Percentiles rank a stretch among this genome's conserved stretches.
Evolutionary conservation across 2,797 vertebrate species (phyloP).

Genomic region (Triplophysa bombifrons): DNA sequence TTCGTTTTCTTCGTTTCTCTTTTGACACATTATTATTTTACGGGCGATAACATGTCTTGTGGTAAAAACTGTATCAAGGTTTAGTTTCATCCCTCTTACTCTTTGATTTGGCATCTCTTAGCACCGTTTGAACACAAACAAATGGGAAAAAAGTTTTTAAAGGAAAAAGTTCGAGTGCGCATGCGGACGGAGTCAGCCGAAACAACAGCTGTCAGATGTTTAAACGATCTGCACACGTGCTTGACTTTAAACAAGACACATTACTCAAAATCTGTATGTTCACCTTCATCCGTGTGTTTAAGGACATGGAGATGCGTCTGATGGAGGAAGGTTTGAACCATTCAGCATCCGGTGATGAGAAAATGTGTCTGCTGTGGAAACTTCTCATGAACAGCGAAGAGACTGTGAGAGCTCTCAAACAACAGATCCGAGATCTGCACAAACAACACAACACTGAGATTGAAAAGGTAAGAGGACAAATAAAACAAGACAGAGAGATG

Average conservation of each 20-base stretch:
- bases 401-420: constrained; percentile 55
- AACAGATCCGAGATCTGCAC: constrained; percentile 63
- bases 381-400: constrained; percentile 49
- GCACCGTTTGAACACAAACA: too few species aligned
- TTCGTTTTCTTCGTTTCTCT: not conserved
- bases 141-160: not conserved
- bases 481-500: not conserved
- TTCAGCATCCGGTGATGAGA: constrained; percentile 54
- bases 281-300: constrained; percentile 37
- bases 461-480: constrained; percentile 58
- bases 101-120: too few species aligned
- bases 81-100: too few species aligned
- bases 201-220: too few species aligned
- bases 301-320: constrained; percentile 60
- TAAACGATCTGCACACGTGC: too few species aligned
- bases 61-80: too few species aligned
- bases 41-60: not conserved
- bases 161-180: not conserved
- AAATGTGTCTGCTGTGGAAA: constrained; percentile 65
- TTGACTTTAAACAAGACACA: too few species aligned
- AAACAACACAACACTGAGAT: constrained; percentile 66
- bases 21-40: not conserved
- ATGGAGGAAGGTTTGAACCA: constrained; percentile 61
- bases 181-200: too few species aligned
- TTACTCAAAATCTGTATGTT: not conserved